These are phyloP conservation scores for Isoperla grammatica DNA, from an alignment of 2,888 invertebrate species.

Conservation along the genomic window DNA sequence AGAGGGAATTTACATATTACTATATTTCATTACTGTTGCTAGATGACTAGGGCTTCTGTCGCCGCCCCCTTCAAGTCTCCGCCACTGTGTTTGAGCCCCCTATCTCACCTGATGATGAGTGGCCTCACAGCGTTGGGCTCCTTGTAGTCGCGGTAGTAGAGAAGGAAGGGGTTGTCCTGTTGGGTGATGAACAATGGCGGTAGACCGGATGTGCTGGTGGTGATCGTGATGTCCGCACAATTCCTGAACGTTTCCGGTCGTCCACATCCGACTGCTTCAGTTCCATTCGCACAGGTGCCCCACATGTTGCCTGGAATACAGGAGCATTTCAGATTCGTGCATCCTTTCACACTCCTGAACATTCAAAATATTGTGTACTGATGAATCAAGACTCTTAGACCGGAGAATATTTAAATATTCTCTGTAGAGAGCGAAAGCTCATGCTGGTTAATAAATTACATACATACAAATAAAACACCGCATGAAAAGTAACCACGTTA, in stretches of 20 bases:
- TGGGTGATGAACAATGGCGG: slow-evolving; percentile 59
- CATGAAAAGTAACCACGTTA: no score
- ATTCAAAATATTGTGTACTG: background rate
- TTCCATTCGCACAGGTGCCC: slow-evolving; percentile 81
- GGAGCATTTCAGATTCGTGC: no score
- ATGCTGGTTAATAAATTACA: no score
- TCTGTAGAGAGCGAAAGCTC: no score
- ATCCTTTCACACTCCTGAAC: background rate
- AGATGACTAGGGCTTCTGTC: no score
- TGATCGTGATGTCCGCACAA: slow-evolving; percentile 81
- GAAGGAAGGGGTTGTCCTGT: slow-evolving; percentile 64
- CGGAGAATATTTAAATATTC: background rate
- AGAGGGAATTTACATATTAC: no score
- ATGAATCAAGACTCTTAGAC: background rate
- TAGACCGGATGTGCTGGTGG: slow-evolving; percentile 70
- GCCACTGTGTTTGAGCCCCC: background rate
- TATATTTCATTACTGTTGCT: no score
- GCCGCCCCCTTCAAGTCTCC: no score
- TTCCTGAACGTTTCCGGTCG: slow-evolving; percentile 85
- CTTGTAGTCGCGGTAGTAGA: slow-evolving; percentile 67
- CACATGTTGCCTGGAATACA: slow-evolving; percentile 72
- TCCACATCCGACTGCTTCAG: slow-evolving; percentile 85
- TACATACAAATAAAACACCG: no score
- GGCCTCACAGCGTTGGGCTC: slow-evolving; percentile 62
- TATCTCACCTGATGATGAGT: slow-evolving; percentile 63